phyloP scores from a whole-genome alignment of 1,140 invertebrate species.

The Sitobion miscanthi region DNA sequence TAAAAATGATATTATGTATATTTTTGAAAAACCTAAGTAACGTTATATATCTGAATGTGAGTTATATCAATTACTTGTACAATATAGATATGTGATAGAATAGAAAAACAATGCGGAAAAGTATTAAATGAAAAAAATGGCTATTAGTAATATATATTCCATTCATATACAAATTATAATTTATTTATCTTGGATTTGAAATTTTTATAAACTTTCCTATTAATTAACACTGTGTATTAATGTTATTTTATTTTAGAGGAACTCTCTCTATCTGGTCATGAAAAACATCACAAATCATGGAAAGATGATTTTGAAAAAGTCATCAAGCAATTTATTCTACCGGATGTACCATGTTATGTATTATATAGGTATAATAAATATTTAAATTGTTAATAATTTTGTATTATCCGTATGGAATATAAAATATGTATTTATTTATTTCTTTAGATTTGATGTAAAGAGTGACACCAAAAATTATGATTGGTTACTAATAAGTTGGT shows the following conservation, averaged over 20 bases:
- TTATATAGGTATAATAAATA: conserved; percentile 73
- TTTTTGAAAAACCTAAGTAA: too few species aligned
- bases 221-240: conserved; percentile 2
- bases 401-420: not conserved
- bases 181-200: too few species aligned
- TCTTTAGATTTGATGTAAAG: conserved; percentile 76
- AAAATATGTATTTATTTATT: not conserved
- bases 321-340: conserved; percentile 78
- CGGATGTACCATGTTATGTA: conserved; percentile 92
- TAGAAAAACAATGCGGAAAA: too few species aligned
- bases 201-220: not conserved
- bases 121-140: too few species aligned
- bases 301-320: conserved; percentile 87
- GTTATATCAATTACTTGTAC: too few species aligned
- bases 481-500: conserved; percentile 96
- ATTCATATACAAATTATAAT: too few species aligned
- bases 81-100: too few species aligned
- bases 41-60: too few species aligned
- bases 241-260: conserved; percentile 72
- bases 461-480: conserved; percentile 83
- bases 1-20: too few species aligned
- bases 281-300: conserved; percentile 78
- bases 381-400: conserved; percentile 4
- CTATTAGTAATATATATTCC: too few species aligned
- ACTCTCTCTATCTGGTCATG: conserved; percentile 72